Base-by-base conservation (phyloP, 2,888 invertebrate genomes). In the Pyrrhia umbra region DNA sequence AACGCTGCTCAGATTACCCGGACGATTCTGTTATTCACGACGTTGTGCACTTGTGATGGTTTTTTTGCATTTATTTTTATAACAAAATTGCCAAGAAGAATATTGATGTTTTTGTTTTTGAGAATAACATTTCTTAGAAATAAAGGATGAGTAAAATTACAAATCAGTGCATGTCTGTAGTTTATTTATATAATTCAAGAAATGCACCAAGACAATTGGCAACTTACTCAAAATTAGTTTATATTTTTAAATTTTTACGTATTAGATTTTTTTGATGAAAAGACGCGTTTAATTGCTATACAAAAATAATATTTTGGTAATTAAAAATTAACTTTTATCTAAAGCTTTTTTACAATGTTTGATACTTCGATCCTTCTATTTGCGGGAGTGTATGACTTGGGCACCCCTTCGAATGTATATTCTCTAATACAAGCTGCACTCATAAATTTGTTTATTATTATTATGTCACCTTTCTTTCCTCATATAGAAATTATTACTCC, bases 401-500 rank as follows among this genome's bases (percentile, higher is more conserved):
- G 5, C 13, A 34, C 2, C 2, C 3, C n/a, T n/a, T 30, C 2
- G n/a, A 34, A 34, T 13, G 3, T 34, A 34, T 30, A 59, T 64
- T 42, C 60, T 57, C 40, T 46, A 42, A 49, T 55, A 66, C 46
- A 49, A 47, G 4, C 51, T 47, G 20, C 27, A 23, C 43, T 37
- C 68, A 76, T 79, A 78, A 79, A 80, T 80, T 80, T 80, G 71
- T 76, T 81, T 79, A 79, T 78, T 79, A 76, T 79, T 75, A 78
- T 80, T 79, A 82, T 73, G 77, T 83, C 76, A 76, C 74, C 64
- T 74, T 85, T 83, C 79, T 81, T 79, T 79, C 82, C 80, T 77
- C 81, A 74, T 81, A 81, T 68, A 82, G 82, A 79, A 85, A 83
- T 88, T 85, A 89, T 88, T 82, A 80, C 85, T 66, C 73, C 77